Percentiles rank a stretch among this genome's conserved stretches.
These are phyloP conservation scores for Diachasmimorpha longicaudata DNA, from an alignment of 1,140 invertebrate species.

Conservation along the genomic window DNA sequence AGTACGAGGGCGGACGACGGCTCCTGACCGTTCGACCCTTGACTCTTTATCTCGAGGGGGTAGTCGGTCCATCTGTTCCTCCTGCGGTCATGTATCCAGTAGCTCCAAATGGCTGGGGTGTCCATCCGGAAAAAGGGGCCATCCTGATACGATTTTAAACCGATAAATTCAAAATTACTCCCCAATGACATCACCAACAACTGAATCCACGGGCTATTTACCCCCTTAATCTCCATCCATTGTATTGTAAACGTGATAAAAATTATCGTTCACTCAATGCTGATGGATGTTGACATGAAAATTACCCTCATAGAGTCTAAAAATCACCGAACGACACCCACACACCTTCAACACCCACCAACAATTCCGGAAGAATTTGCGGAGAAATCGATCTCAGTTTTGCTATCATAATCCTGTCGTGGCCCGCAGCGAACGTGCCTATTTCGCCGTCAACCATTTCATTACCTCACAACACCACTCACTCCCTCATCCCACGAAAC, in stretches of 20 bases:
- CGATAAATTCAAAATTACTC: slow-evolving; percentile 15
- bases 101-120: slow-evolving; percentile 27
- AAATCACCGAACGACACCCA: neutral
- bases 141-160: slow-evolving; percentile 21
- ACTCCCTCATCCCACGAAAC: neutral
- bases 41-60: slow-evolving; percentile 45
- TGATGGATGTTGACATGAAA: neutral
- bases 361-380: neutral
- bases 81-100: slow-evolving; percentile 30
- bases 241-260: neutral
- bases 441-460: neutral
- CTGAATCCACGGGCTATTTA: slow-evolving; percentile 24
- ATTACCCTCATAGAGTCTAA: neutral
- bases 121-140: slow-evolving; percentile 17
- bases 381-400: neutral
- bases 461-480: neutral
- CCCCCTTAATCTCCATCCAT: neutral
- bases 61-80: slow-evolving; percentile 57
- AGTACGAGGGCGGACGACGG: slow-evolving; percentile 32
- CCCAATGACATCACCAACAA: slow-evolving; percentile 12
- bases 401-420: neutral
- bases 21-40: slow-evolving; percentile 29
- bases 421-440: neutral
- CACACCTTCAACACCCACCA: neutral
- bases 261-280: slow-evolving; percentile 17